A percentile compares a stretch with the other conserved stretches of the same genome.
Evolutionary conservation across 2,888 invertebrate species (phyloP).

Genomic region (Cheilosia vernalis): DNA sequence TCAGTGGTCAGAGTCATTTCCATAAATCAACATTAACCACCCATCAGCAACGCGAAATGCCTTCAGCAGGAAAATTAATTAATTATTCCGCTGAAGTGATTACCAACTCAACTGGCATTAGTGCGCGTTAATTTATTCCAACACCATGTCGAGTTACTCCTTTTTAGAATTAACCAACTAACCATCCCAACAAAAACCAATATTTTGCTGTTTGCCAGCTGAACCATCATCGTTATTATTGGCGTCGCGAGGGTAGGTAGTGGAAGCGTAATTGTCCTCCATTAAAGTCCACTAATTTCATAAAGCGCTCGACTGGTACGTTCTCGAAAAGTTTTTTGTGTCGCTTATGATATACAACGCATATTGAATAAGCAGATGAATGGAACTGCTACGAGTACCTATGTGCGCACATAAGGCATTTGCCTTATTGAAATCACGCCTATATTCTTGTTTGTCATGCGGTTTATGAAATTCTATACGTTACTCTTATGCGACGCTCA

Average conservation of each 20-base stretch:
- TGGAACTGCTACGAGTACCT: neutral
- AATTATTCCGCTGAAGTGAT: constrained; percentile 62
- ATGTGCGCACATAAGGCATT: too few species aligned
- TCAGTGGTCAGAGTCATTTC: constrained; percentile 24
- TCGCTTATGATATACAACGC: neutral
- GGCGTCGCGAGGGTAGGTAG: constrained; percentile 7
- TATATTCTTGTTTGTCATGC: neutral
- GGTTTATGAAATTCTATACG: neutral
- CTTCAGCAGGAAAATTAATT: constrained; percentile 57
- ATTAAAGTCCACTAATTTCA: constrained; percentile 42
- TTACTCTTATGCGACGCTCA: neutral
- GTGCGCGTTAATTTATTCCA: constrained; percentile 53
- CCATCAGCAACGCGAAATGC: constrained; percentile 23
- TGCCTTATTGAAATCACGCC: too few species aligned
- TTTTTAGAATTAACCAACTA: constrained; percentile 33
- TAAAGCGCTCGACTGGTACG: constrained; percentile 13
- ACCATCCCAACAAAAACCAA: constrained; percentile 7
- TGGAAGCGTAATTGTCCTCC: constrained; percentile 25
- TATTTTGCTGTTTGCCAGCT: constrained; percentile 37
- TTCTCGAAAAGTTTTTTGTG: constrained; percentile 3
- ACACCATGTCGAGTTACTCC: constrained; percentile 13
- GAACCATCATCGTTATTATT: constrained; percentile 33
- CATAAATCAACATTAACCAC: constrained; percentile 27
- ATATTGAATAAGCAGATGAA: neutral
- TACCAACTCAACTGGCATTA: constrained; percentile 59